Evolutionary conservation across 1,140 invertebrate species (phyloP).

Genomic region (Listronotus bonariensis): DNA sequence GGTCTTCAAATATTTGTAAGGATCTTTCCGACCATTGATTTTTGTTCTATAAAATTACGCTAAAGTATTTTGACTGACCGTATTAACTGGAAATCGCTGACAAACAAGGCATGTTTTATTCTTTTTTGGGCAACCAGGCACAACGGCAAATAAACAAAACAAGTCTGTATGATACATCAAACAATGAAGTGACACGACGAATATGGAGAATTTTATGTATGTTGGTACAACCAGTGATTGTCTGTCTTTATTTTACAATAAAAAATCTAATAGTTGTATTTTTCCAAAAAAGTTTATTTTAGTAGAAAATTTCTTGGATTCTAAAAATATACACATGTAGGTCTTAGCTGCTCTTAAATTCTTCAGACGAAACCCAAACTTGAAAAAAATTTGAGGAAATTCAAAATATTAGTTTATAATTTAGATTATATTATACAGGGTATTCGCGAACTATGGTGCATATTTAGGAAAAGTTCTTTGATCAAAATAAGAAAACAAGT

Average conservation of each 20-base stretch:
- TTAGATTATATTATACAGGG: too few species aligned
- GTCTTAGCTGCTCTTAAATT: not conserved
- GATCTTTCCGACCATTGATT: conserved; percentile 43
- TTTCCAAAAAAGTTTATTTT: not conserved
- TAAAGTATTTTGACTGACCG: conserved; percentile 42
- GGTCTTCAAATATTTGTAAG: conserved; percentile 41
- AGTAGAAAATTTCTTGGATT: too few species aligned
- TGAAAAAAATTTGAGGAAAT: too few species aligned
- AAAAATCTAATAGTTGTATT: not conserved
- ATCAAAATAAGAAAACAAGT: too few species aligned
- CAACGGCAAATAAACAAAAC: conserved; percentile 3
- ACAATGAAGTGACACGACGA: conserved; percentile 6
- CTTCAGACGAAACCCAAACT: not conserved
- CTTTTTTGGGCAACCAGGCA: not conserved
- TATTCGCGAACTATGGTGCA: too few species aligned
- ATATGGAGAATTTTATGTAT: not conserved
- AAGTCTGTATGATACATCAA: not conserved
- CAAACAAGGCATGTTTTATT: conserved; percentile 30
- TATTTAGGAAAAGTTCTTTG: too few species aligned
- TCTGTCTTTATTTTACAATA: too few species aligned
- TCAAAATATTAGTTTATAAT: too few species aligned
- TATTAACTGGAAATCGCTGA: conserved; percentile 42
- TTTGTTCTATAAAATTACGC: conserved; percentile 46
- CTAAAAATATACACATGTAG: too few species aligned
- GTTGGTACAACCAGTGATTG: too few species aligned